phyloP scores from a whole-genome alignment of 2,797 vertebrate species.

The Pseudocheirus occidentalis region DNA sequence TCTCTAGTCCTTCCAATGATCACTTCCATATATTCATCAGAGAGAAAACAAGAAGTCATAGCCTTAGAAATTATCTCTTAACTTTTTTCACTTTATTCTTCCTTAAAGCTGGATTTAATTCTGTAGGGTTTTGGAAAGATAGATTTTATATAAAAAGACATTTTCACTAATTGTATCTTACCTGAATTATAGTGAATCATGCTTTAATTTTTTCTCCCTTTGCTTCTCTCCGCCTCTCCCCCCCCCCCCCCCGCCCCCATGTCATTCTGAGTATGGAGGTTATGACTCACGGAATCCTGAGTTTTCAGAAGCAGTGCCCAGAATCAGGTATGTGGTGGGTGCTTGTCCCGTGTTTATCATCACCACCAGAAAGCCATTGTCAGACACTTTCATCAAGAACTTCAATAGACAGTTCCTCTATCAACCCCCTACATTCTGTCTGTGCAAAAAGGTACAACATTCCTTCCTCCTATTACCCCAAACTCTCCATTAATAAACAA shows the following conservation, averaged over 20 bases:
- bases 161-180: background rate
- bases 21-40: background rate
- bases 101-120: slow-evolving; percentile 22
- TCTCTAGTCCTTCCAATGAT: background rate
- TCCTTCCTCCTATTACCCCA: slow-evolving; percentile 12
- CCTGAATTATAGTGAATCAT: slow-evolving; percentile 30
- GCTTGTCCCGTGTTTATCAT: background rate
- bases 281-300: background rate
- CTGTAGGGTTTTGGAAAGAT: slow-evolving; percentile 26
- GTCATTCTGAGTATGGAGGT: slow-evolving; percentile 29
- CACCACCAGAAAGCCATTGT: slow-evolving; percentile 10
- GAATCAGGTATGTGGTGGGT: slow-evolving; percentile 1
- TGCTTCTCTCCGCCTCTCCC: background rate
- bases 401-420: background rate
- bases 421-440: background rate
- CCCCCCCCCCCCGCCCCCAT: background rate
- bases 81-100: slow-evolving; percentile 15
- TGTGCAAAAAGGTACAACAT: slow-evolving; percentile 24
- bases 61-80: background rate
- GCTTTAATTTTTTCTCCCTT: background rate
- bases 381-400: slow-evolving; percentile 27
- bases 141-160: slow-evolving; percentile 33
- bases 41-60: background rate
- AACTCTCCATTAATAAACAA: slow-evolving; percentile 27
- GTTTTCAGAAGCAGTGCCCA: slow-evolving; percentile 30